These are phyloP conservation scores for Stomatorhinus walkeri DNA, from an alignment of 2,797 vertebrate species.

Conservation along the genomic window DNA sequence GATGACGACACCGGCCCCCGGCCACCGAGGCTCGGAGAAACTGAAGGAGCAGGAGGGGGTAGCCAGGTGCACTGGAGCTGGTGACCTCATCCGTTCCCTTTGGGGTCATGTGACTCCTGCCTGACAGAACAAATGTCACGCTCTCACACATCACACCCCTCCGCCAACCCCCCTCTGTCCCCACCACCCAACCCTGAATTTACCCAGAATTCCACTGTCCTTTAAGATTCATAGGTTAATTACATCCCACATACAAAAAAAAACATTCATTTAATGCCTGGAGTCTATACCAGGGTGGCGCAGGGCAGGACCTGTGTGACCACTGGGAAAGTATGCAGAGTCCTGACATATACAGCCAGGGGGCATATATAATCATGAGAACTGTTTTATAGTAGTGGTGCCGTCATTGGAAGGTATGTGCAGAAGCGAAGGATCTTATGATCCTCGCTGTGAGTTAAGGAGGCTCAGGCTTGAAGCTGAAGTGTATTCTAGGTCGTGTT, in stretches of 20 bases:
- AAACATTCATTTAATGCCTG: neutral
- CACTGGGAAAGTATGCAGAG: neutral
- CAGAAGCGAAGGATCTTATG: neutral
- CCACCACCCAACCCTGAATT: neutral
- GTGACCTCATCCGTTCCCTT: slow-evolving; percentile 18
- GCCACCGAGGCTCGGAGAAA: neutral
- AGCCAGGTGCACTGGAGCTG: neutral
- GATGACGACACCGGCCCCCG: neutral
- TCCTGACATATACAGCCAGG: neutral
- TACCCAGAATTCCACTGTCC: neutral
- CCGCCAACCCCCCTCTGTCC: neutral
- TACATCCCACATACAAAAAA: neutral
- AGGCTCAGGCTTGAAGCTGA: neutral
- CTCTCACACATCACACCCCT: neutral
- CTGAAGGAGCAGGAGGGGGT: neutral
- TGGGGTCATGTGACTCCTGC: neutral
- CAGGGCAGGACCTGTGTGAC: neutral
- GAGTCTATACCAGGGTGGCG: neutral
- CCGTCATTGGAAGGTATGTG: neutral
- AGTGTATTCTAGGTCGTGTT: neutral
- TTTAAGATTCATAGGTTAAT: neutral
- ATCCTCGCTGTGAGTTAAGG: neutral
- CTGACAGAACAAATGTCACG: neutral
- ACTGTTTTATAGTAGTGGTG: neutral
- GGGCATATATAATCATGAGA: neutral